Base-by-base conservation (phyloP, 2,888 invertebrate genomes). In the Ligdia adustata region DNA sequence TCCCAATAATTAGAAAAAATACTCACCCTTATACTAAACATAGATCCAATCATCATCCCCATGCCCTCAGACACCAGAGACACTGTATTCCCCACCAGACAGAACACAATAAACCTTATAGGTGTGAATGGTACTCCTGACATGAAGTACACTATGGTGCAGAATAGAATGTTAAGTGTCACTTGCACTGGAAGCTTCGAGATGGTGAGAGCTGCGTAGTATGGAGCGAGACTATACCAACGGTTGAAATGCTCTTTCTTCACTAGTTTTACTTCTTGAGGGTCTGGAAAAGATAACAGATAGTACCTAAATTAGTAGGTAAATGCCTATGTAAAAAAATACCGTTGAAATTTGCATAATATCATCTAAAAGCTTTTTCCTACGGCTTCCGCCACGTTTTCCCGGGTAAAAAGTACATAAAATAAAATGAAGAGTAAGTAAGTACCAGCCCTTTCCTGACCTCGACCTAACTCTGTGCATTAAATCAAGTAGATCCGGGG, bases 41-140 rank as follows among this genome's bases (percentile, higher is more conserved):
- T 80, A 2, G 94, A 92, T 38, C 96, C 96, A 61, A 96, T 95
- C 0, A 95, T 92, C 50, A 96, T 71, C 0, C 96, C 96, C 72
- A 96, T 91, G 18, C 95, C 95, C 72, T 96, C 96, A 9, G 95
- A 93, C 0, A 94, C 94, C 26, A 96, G 81, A 0, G 95, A 94
- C 4, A 94, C 93, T 41, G 94, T 84, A 37, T 94, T 92, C 0
- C 94, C 93, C 14, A 95, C 91, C 0, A 93, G 66, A 18, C 93
- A 91, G 75, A 95, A 96, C 42, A 93, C 86, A 4, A 91, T 71
- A 69, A 95, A 96, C 16, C 96, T 91, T 58, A 88, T 68, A 29
- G 91, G 69, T 53, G 93, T 91, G 22, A 91, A 90, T 0, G 96
- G 96, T 57, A 96, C 91, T 0, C 95, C 95, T 0, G 93, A 85